These are phyloP conservation scores for Coregonus clupeaformis DNA, from an alignment of 2,113 vertebrate genomes.

Conservation along the genomic window DNA sequence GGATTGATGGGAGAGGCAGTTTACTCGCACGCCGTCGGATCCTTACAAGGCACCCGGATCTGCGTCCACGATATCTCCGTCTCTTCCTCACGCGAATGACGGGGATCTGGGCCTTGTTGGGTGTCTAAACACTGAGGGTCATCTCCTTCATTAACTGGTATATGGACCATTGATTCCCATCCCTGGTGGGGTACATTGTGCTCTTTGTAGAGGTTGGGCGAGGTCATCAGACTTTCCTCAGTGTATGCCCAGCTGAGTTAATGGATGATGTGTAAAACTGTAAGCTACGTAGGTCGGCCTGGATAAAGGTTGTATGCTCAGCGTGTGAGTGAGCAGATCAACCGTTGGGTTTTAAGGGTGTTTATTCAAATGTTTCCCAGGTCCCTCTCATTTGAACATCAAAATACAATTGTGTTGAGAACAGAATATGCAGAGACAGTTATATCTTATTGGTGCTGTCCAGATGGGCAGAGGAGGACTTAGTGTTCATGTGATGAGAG, in stretches of 20 bases:
- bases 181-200: conserved; percentile 7
- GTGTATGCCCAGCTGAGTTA: conserved; percentile 23
- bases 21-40: too few species aligned
- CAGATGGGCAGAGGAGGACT: neutral
- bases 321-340: conserved; percentile 4
- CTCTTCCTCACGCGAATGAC: too few species aligned
- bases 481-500: too few species aligned
- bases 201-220: conserved; percentile 5
- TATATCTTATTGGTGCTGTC: too few species aligned
- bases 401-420: too few species aligned
- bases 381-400: neutral
- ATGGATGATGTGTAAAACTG: conserved; percentile 32
- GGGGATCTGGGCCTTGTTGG: too few species aligned
- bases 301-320: conserved; percentile 26
- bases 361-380: neutral
- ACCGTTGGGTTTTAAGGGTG: neutral
- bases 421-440: too few species aligned
- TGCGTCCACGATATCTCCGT: too few species aligned
- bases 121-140: too few species aligned
- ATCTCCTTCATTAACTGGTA: too few species aligned
- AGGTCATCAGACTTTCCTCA: neutral
- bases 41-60: too few species aligned
- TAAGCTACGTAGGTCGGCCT: conserved; percentile 17
- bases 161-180: neutral
- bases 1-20: too few species aligned